These are phyloP conservation scores for Molossus molossus DNA, from an alignment of 2,797 vertebrate genomes.

Conservation along the genomic window DNA sequence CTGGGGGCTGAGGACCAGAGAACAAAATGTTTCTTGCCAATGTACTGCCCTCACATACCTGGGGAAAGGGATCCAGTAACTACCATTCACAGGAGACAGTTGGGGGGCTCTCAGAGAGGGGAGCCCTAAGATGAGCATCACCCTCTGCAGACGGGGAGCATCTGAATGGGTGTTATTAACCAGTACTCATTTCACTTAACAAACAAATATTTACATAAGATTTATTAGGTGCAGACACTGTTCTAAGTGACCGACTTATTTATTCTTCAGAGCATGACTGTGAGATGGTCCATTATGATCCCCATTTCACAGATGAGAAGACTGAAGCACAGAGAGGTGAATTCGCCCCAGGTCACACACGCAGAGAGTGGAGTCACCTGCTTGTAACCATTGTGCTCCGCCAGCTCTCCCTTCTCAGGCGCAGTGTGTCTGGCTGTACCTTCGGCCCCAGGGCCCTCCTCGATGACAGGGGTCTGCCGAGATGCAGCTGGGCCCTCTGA, in stretches of 20 bases:
- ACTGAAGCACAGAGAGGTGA: not conserved
- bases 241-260: not conserved
- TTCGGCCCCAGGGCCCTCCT: not conserved
- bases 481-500: not conserved
- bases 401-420: not conserved
- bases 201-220: not conserved
- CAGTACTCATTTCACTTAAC: not conserved
- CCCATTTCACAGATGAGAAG: not conserved
- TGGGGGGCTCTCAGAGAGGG: too few relatives aligned
- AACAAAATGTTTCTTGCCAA: slow-evolving; percentile 49
- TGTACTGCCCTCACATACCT: not conserved
- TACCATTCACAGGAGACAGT: not conserved
- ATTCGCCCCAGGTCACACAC: not conserved
- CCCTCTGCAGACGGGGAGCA: not conserved
- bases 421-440: rapidly evolving
- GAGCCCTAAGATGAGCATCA: not conserved
- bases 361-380: not conserved
- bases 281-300: not conserved
- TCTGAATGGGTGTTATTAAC: not conserved
- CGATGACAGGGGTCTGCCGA: not conserved
- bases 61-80: not conserved
- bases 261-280: not conserved
- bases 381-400: not conserved
- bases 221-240: not conserved
- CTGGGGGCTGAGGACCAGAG: not conserved